Conservation (phyloP, 2,113 vertebrate genomes). For the Limanda limanda region DNA sequence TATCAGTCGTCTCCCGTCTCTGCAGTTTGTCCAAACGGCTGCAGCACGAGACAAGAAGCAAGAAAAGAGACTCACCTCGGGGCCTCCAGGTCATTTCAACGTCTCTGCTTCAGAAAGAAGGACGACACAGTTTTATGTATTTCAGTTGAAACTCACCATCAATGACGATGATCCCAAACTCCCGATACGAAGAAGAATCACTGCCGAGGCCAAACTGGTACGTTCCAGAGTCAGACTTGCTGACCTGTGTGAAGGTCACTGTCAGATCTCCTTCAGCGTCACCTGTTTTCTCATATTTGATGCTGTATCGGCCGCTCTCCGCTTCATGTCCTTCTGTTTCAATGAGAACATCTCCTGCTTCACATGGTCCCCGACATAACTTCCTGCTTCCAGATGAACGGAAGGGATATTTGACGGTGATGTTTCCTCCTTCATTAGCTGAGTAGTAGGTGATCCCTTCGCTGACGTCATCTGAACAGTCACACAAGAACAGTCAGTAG, state of each 20-base stretch:
- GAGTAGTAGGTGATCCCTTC: rapidly evolving
- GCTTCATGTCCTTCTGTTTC: rapidly evolving
- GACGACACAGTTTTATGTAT: no score
- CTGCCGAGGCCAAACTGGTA: not conserved
- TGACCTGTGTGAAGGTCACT: slow-evolving; percentile 21
- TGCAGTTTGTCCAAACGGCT: no score
- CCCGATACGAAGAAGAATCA: not conserved
- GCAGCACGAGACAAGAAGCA: no score
- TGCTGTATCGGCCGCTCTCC: slow-evolving; percentile 5
- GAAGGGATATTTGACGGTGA: rapidly evolving
- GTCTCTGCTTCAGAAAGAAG: no score
- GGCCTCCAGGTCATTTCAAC: no score
- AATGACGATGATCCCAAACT: not conserved
- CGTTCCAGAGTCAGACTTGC: slow-evolving; percentile 1
- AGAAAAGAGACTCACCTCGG: no score
- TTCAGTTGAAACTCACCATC: slow-evolving; percentile 10
- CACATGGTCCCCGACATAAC: not conserved
- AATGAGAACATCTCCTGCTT: not conserved
- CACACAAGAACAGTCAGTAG: not conserved
- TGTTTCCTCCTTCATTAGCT: not conserved
- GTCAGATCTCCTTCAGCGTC: rapidly evolving
- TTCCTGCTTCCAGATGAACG: rapidly evolving
- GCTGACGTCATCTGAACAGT: slow-evolving; percentile 1
- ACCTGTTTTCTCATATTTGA: not conserved
- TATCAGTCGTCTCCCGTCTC: no score